Conservation (phyloP, 1,140 invertebrate genomes). For the Metopolophium dirhodum region DNA sequence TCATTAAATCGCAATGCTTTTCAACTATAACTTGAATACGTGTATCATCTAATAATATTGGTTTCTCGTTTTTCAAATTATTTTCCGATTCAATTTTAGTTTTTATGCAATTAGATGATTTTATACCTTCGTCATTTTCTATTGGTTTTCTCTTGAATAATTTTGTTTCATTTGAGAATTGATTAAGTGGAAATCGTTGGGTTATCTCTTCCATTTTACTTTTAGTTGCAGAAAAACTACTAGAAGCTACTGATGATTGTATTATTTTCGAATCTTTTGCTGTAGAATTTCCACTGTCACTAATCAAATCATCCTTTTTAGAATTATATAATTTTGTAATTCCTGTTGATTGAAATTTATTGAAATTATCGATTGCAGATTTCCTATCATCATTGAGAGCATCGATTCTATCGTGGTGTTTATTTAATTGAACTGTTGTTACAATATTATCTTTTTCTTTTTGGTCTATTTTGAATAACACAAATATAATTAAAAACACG, state of each 20-base stretch:
- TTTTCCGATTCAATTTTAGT: background rate
- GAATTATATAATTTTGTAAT: background rate
- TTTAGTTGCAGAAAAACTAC: slow-evolving; percentile 13
- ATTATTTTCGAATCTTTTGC: slow-evolving; percentile 45
- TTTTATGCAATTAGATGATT: background rate
- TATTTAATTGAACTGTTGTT: slow-evolving; percentile 1
- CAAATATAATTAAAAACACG: background rate
- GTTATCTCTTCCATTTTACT: slow-evolving; percentile 35
- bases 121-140: background rate
- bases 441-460: slow-evolving; percentile 15
- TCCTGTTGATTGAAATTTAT: background rate
- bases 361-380: slow-evolving; percentile 9
- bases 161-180: slow-evolving; percentile 21
- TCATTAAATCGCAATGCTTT: background rate
- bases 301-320: slow-evolving; percentile 26
- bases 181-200: background rate
- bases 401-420: background rate
- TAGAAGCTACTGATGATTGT: slow-evolving; percentile 3
- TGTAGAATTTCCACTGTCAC: slow-evolving; percentile 43
- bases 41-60: background rate
- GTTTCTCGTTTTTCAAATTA: background rate
- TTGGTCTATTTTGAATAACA: background rate
- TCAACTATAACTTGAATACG: background rate
- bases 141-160: background rate
- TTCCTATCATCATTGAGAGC: background rate